Evolutionary conservation across 92 coral and sea anemone species (phyloP).

Genomic region (Bergia puertoricense): DNA sequence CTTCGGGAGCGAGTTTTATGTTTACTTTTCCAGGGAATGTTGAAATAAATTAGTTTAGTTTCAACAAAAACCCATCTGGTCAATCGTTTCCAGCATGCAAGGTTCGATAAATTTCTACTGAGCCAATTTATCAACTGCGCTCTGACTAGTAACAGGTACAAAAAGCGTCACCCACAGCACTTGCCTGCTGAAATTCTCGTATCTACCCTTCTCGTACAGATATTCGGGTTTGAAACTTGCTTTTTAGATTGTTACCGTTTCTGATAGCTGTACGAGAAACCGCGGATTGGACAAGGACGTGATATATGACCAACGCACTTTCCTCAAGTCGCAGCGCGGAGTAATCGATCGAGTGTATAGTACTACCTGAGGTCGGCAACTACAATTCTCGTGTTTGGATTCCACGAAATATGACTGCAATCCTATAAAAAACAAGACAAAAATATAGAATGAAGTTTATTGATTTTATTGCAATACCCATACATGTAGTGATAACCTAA

Average conservation of each 20-base stretch:
- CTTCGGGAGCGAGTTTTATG: too few relatives aligned
- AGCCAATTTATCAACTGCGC: too few relatives aligned
- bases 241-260: background rate
- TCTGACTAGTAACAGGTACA: too few relatives aligned
- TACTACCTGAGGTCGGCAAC: slow-evolving; percentile 38
- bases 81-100: too few relatives aligned
- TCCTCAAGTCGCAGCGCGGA: background rate
- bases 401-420: slow-evolving; percentile 35
- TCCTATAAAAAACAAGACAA: slow-evolving; percentile 4
- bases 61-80: too few relatives aligned
- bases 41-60: too few relatives aligned
- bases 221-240: background rate
- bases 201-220: background rate
- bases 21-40: too few relatives aligned
- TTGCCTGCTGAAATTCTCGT: too few relatives aligned
- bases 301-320: background rate
- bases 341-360: background rate
- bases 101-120: too few relatives aligned
- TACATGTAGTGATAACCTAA: too few relatives aligned
- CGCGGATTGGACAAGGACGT: background rate
- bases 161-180: too few relatives aligned
- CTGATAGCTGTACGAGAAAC: background rate
- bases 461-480: background rate
- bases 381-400: slow-evolving; percentile 28
- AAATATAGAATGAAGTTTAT: background rate